A percentile compares a stretch with the other conserved stretches of the same genome.
These are phyloP conservation scores for Amblyraja radiata DNA, from an alignment of 2,797 vertebrate species.

Conservation along the genomic window DNA sequence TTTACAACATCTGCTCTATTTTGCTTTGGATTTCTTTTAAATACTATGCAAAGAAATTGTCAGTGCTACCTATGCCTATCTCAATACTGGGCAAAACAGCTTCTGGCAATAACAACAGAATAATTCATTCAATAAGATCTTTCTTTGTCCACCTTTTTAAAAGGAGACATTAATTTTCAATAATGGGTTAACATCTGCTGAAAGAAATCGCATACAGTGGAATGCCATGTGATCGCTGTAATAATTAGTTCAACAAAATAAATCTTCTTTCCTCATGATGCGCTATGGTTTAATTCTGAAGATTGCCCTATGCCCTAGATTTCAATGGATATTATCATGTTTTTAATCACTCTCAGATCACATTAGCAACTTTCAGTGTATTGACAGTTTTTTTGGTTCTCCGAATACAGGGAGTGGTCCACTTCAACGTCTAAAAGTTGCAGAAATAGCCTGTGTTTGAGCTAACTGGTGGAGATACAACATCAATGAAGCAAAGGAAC, in stretches of 20 bases:
- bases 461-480: not conserved
- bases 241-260: not conserved
- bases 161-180: not conserved
- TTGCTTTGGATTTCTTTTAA: too few species aligned
- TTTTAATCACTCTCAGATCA: not conserved
- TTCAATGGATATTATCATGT: not conserved
- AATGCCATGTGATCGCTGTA: not conserved
- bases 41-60: too few species aligned
- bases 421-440: not conserved
- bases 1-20: too few species aligned
- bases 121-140: not conserved
- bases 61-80: not conserved
- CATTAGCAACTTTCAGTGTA: not conserved
- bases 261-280: slow-evolving; percentile 8
- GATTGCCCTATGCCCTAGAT: not conserved
- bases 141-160: not conserved
- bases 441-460: not conserved
- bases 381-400: not conserved
- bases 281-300: not conserved
- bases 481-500: not conserved
- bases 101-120: not conserved
- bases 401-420: not conserved
- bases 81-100: not conserved
- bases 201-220: not conserved
- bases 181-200: not conserved